Percentiles rank a stretch among this genome's conserved stretches.
These are phyloP conservation scores for Tokudaia tokunoshimensis DNA, from an alignment of 2,797 vertebrate genomes.

Conservation along the genomic window DNA sequence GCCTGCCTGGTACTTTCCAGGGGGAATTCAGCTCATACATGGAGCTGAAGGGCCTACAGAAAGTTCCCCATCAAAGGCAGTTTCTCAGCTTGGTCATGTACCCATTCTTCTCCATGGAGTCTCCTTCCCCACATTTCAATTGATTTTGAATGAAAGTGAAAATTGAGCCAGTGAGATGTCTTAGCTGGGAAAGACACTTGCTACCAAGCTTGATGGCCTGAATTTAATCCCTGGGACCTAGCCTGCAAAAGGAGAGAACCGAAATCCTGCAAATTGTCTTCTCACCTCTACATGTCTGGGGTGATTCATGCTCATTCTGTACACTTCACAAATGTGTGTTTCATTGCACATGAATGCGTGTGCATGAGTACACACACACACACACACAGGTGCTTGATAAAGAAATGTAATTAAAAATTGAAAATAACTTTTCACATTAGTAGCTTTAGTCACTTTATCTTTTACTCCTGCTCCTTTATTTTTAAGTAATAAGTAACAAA, in stretches of 20 bases:
- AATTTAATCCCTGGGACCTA: background rate
- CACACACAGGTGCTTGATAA: no score
- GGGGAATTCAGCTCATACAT: background rate
- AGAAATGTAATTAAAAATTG: background rate
- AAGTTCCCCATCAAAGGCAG: background rate
- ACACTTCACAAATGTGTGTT: background rate
- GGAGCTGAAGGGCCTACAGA: background rate
- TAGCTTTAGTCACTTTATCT: slow-evolving; percentile 12
- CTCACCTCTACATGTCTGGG: background rate
- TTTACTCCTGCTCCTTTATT: slow-evolving; percentile 33
- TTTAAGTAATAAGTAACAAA: slow-evolving; percentile 33
- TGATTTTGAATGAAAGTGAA: slow-evolving; percentile 46
- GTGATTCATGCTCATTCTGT: no score
- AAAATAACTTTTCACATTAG: background rate
- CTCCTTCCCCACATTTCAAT: background rate
- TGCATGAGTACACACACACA: background rate
- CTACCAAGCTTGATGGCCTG: background rate
- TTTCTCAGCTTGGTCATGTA: background rate
- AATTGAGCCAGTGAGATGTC: background rate
- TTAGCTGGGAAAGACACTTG: background rate
- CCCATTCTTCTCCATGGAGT: background rate
- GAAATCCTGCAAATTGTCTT: background rate
- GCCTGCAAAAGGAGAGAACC: background rate
- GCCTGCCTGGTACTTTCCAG: background rate
- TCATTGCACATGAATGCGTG: accelerated